Evolutionary conservation across 1,140 invertebrate genomes (phyloP), one percentile per base, ranked within the genome.

Genomic region (Leucophenga varia): DNA sequence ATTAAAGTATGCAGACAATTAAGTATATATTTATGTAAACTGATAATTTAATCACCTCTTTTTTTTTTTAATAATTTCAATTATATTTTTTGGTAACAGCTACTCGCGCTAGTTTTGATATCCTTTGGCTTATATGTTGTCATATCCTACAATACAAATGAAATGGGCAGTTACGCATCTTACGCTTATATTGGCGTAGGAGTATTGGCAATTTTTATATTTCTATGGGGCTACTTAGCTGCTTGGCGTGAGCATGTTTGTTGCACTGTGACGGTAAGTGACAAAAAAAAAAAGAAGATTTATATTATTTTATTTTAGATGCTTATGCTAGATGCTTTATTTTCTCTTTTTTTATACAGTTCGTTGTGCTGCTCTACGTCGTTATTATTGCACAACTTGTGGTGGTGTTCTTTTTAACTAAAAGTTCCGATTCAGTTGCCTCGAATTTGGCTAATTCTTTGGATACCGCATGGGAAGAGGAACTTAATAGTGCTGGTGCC

Each of bases 171-270:
- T 0, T 2, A 31, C 6, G 20, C 47, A 2, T 50, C 61, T 17
- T 55, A 49, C 18, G 34, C 45, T 2, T 72, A 67, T 22, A 51
- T 64, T 20, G 49, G 17, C 9, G 14, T 72, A 12, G 69, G 69
- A 13, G 41, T 35, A 0, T 42, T 51, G 18, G 56, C 55, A 36
- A 30, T 72, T 1, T 1, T 69, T 8, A 28, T 72, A 7, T 36
- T 72, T 3, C 6, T 72, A 12, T 69, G 70, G 59, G 63, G 64
- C n/a, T 61, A 52, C 40, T 47, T 72, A 20, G 47, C 69, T n/a
- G 61, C 69, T 7, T 55, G 63, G 46, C 48, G 63, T 2, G 61
- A 67, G 39, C 55, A 67, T 52, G 69, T 72, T 9, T 72, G 69
- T 47, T 72, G 69, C 41, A 69, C 69, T 3, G 49, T 72, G 13